Evolutionary conservation across 1,140 invertebrate genomes (phyloP), one percentile per base, ranked within the genome.

Genomic region (Teleogryllus occipitalis): DNA sequence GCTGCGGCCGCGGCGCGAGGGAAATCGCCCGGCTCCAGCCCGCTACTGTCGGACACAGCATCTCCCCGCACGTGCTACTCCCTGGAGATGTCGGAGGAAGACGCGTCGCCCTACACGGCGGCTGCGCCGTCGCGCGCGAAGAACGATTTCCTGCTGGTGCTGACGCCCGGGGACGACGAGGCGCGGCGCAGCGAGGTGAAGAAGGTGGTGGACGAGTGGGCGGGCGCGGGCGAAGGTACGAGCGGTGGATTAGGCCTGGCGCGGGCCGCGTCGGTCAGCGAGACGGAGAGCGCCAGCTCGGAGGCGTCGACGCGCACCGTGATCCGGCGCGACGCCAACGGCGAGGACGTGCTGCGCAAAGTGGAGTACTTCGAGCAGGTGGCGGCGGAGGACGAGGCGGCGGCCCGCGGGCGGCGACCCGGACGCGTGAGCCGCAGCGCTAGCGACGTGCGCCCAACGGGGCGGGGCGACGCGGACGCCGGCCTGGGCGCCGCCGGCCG

Each of bases 361-460:
- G 92, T 95, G 4, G 91, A 94, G 83, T 95, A 93, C 85, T 95
- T 94, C 83, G 94, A 95, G 85, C 18, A 90, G 90, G 86, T 88
- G 75, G 85, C 85, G 47, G 83, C 86, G 18, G 85, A 87, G 74
- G 83, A 85, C 8, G 82, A 83, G 49, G 83, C 74, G 18, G 27
- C 75, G n/a, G 8, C 8, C 27, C 8, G 0, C 18, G 75, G 8
- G 39, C 39, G 47, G 27, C 27, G 27, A 5, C 27, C 27, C 27
- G 21, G 14, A 77, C 80, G 80, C 74, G 82, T 81, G 27, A 48
- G 76, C 49, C 46, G 76, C 22, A 81, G 80, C 72, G 80, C 77
- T 21, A 79, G 80, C 75, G 80, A 81, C 47, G 73, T 81, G 22
- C 46, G 74, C 12, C 46, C 48, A 15, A 15, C 49, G 49, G 49